These are phyloP conservation scores for Capromys pilorides DNA, from an alignment of 2,797 vertebrate species.

Conservation along the genomic window DNA sequence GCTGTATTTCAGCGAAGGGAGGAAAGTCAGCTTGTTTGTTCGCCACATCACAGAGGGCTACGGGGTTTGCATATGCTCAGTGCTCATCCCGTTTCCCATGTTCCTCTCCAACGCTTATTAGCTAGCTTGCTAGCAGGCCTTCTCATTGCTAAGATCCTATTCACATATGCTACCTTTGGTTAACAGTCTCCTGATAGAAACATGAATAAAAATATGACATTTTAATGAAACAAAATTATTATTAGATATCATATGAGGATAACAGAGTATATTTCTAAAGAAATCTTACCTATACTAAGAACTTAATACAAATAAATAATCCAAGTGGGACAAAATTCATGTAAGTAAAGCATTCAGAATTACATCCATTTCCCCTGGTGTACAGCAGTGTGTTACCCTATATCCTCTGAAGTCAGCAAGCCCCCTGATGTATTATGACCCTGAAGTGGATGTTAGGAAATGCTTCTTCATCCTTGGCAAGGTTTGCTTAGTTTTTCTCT, in stretches of 20 bases:
- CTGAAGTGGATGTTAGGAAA: neutral
- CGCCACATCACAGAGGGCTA: neutral
- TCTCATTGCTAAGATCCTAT: neutral
- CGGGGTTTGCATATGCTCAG: neutral
- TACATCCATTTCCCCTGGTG: neutral
- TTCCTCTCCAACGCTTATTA: neutral
- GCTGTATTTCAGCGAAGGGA: neutral
- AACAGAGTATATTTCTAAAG: constrained; percentile 20
- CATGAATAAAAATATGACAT: neutral
- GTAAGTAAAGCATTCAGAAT: neutral
- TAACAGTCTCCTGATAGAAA: neutral
- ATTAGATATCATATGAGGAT: neutral
- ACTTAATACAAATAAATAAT: neutral
- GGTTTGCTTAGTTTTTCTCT: neutral
- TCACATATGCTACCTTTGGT: neutral
- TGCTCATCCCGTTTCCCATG: neutral
- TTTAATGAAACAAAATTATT: constrained; percentile 17
- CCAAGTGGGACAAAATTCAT: neutral
- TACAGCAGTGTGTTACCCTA: neutral
- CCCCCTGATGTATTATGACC: neutral
- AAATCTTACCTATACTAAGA: neutral
- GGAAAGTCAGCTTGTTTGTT: neutral
- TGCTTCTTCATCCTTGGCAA: neutral
- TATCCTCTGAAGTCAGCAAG: neutral
- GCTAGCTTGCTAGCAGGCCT: neutral